Base-by-base conservation (phyloP, 1,140 invertebrate genomes). In the silkworm (Bombyx mori) region DNA sequence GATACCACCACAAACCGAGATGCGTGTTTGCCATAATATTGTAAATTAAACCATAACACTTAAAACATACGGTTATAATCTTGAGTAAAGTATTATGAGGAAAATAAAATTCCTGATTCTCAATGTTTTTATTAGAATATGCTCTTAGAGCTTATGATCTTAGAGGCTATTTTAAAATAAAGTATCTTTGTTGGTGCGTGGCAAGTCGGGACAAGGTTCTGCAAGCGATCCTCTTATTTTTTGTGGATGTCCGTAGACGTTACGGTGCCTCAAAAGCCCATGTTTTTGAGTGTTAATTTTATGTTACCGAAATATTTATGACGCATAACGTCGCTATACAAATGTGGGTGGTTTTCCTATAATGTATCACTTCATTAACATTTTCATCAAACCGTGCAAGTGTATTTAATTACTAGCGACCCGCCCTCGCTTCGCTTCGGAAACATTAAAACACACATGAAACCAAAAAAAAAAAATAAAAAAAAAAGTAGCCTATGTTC, bases 281-380 rank as follows among this genome's bases (percentile, higher is more conserved):
- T 84, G 77, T 87, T 87, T 83, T 83, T 82, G 77, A 78, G 79
- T 82, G 84, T 87, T 86, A 87, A 86, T 85, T 87, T 87, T 83
- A 87, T 79, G 82, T 85, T 83, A 75, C 76, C 75, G 80, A 87
- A 87, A 83, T 84, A 83, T 87, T 87, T 87, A 85, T 87, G 84
- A 85, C 75, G 75, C 84, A 87, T 85, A 81, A 85, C 79, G 77
- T 73, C 74, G 69, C 80, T 77, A 84, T 82, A 82, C 78, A 85
- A 84, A 84, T 84, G 79, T 83, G 80, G 83, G 83, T 85, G 82
- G 82, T 64, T 79, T 79, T 68, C 63, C 72, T 68, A 71, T 82
- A 81, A 82, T 72, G 70, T 83, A 83, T 83, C 79, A 82, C 79
- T 86, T 82, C 66, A 82, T 84, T 86, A 78, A 61, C 71, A 60